Percentiles rank a stretch among this genome's conserved stretches.
Evolutionary conservation across 2,797 vertebrate species (phyloP).

Genomic region (Enteromius viviparus): DNA sequence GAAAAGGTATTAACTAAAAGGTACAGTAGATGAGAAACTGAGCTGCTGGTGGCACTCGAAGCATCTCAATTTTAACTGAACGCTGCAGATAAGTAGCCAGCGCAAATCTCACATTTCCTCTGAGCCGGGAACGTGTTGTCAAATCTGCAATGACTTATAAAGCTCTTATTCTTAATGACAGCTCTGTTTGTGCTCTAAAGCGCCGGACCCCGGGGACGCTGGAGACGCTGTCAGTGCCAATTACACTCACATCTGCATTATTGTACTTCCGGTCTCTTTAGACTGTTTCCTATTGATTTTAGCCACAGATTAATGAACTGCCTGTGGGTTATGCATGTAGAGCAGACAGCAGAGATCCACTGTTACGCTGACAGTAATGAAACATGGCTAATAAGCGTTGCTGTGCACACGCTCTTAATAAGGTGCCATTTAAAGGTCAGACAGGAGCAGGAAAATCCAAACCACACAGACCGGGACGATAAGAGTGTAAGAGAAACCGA

Average conservation of each 20-base stretch:
- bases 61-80: not conserved
- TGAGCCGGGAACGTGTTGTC: not conserved
- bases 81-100: not conserved
- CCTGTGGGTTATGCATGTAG: constrained; percentile 5
- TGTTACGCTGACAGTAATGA: not conserved
- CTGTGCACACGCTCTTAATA: not conserved
- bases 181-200: not conserved
- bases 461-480: not conserved
- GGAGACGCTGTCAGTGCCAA: constrained; percentile 17
- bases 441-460: not conserved
- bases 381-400: not conserved
- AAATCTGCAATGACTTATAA: not conserved
- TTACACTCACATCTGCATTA: constrained; percentile 15
- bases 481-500: not conserved
- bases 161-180: constrained; percentile 1
- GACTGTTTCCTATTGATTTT: not conserved
- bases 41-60: not conserved
- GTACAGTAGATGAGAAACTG: not conserved
- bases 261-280: constrained; percentile 7
- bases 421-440: constrained; percentile 29
- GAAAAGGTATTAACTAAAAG: not conserved
- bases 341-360: not conserved
- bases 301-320: constrained; percentile 11
- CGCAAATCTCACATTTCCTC: not conserved
- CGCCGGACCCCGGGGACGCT: not conserved